Conservation (phyloP, 92 coral and sea anemone genomes). For the Siderastrea radians region DNA sequence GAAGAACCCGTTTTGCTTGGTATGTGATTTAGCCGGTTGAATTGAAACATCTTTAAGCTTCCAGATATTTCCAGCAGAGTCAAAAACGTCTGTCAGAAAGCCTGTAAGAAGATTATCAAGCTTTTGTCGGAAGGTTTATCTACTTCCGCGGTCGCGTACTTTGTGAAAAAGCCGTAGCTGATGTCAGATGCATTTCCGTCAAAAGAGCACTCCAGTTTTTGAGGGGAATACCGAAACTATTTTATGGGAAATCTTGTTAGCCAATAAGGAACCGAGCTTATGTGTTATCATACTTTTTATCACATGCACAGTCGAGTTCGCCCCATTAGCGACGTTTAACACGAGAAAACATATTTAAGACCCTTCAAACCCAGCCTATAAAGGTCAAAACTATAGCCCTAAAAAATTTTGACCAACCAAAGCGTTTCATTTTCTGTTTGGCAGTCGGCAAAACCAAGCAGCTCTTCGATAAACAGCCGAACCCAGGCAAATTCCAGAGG, state of each 20-base stretch:
- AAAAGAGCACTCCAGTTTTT: not conserved
- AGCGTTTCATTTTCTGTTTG: not conserved
- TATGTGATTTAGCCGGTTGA: not conserved
- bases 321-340: not conserved
- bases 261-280: not conserved
- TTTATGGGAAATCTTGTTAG: not conserved
- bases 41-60: not conserved
- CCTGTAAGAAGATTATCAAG: conserved; percentile 15
- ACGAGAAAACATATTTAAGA: not conserved
- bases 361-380: not conserved
- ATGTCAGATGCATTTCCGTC: conserved; percentile 26
- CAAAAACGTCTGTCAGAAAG: not conserved
- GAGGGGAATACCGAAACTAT: not conserved
- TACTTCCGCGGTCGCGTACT: conserved; percentile 21
- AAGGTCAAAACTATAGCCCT: not conserved
- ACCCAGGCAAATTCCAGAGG: not conserved
- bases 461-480: not conserved
- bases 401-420: not conserved
- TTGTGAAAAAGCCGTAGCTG: not conserved
- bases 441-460: not conserved
- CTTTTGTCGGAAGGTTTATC: conserved; percentile 32
- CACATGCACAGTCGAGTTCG: not conserved
- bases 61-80: conserved; percentile 3
- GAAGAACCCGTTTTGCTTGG: not conserved
- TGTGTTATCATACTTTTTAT: not conserved